Evolutionary conservation across 2,113 vertebrate genomes (phyloP).

Genomic region (Melanerpes aurifrons): DNA sequence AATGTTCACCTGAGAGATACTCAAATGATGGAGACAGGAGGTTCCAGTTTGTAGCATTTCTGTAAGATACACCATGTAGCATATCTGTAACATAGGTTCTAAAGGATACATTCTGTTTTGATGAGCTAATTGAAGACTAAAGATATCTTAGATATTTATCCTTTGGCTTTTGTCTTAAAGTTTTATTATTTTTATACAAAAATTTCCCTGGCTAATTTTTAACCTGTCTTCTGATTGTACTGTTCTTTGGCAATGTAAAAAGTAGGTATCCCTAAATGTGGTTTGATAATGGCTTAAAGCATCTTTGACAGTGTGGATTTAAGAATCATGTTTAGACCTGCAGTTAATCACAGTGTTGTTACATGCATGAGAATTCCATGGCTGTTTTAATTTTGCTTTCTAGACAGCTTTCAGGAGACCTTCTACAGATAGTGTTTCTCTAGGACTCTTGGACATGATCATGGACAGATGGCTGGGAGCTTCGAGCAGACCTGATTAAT

Average conservation of each 20-base stretch:
- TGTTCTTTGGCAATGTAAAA: slow-evolving; percentile 62
- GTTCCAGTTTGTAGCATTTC: slow-evolving; percentile 65
- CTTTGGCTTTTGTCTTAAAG: slow-evolving; percentile 79
- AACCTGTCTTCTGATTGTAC: slow-evolving; percentile 73
- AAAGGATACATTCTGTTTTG: slow-evolving; percentile 59
- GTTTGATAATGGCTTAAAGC: slow-evolving; percentile 55
- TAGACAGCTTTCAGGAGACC: slow-evolving; percentile 37
- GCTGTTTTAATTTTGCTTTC: slow-evolving; percentile 38
- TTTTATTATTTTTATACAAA: slow-evolving; percentile 81
- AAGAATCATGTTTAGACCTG: slow-evolving; percentile 52
- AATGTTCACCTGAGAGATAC: slow-evolving; percentile 8
- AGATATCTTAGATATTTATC: slow-evolving; percentile 79
- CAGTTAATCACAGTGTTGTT: slow-evolving; percentile 54
- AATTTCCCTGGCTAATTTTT: slow-evolving; percentile 78
- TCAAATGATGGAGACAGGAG: slow-evolving; percentile 23
- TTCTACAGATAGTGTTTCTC: neutral
- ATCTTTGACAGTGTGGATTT: slow-evolving; percentile 48
- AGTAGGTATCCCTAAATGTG: slow-evolving; percentile 14
- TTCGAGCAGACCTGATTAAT: neutral
- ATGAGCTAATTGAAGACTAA: slow-evolving; percentile 72
- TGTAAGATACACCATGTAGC: slow-evolving; percentile 65
- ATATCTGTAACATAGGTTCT: slow-evolving; percentile 70
- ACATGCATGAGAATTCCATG: slow-evolving; percentile 7
- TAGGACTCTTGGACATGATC: neutral
- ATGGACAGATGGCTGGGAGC: slow-evolving; percentile 13